Evolutionary conservation across 1,140 invertebrate species (phyloP), one percentile per base, ranked within the genome.

Genomic region (Drosophila persimilis): DNA sequence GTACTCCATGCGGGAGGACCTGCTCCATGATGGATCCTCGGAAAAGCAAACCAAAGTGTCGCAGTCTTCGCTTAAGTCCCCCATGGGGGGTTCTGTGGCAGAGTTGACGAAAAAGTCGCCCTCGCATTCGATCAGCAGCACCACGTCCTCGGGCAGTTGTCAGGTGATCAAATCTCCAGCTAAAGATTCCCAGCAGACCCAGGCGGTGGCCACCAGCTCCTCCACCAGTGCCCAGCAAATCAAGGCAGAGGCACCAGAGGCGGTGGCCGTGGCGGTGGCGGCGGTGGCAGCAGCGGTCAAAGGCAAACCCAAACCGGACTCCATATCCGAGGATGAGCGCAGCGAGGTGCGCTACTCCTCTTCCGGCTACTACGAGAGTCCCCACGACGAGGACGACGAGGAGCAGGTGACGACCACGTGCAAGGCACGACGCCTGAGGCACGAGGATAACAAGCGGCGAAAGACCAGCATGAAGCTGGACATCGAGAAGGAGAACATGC

Each of bases 341-440:
- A 95, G 94, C 90, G 94, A 94, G 41, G 77, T 91, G 43, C 94
- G 94, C 61, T 95, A 95, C 80, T 96, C 95, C 48, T 96, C 95
- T 1, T 95, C 95, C 1, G 95, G 95, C 2, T 95, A 95, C 73
- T 96, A 96, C 83, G 95, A 96, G 81, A 96, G 95, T 84, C 95
- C 95, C 9, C 95, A 95, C 41, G 93, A 95, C 0, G 95, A 96
- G 76, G 93, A 91, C n/a, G 88, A 88, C 48, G 71, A 75, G 39
- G 73, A 83, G 39, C 58, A 88, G 53, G 64, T 53, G 17, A 56
- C 57, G 2, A 54, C 75, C 6, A 70, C 13, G 15, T 54, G 69
- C 55, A 86, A 91, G 55, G 57, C 69, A 0, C 64, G 91, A 2
- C 76, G 89, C 0, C 65, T 89, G 35, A 75, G 89, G 0, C 80